phyloP scores from a whole-genome alignment of 2,113 vertebrate species.

The Myodes glareolus region DNA sequence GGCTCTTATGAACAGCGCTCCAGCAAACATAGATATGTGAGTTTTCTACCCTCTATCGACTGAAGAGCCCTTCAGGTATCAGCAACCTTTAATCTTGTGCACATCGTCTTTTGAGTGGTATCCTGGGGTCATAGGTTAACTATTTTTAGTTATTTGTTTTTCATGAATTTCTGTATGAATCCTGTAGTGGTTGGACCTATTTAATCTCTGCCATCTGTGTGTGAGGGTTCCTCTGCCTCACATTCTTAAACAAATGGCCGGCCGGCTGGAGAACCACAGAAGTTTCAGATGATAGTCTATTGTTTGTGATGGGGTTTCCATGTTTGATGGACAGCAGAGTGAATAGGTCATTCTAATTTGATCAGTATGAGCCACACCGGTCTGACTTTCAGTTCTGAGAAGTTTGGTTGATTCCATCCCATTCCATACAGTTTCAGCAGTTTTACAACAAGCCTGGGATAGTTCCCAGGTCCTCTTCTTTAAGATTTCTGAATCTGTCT shows the following conservation, averaged over 20 bases:
- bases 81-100: no score
- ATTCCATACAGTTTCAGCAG: neutral
- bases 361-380: neutral
- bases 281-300: neutral
- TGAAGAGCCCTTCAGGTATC: neutral
- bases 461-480: neutral
- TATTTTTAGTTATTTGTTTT: neutral
- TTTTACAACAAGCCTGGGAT: neutral
- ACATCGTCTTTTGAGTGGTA: neutral
- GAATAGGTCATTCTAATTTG: neutral
- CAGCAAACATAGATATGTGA: neutral
- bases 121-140: no score
- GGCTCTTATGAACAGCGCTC: neutral
- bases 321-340: neutral
- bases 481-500: neutral
- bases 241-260: neutral
- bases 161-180: neutral
- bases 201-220: neutral
- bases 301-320: neutral
- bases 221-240: neutral
- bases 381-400: neutral
- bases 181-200: neutral
- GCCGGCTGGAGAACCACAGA: neutral
- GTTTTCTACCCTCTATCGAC: neutral
- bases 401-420: neutral